Evolutionary conservation across 2,888 invertebrate genomes (phyloP).

Genomic region (Parochlus steinenii): DNA sequence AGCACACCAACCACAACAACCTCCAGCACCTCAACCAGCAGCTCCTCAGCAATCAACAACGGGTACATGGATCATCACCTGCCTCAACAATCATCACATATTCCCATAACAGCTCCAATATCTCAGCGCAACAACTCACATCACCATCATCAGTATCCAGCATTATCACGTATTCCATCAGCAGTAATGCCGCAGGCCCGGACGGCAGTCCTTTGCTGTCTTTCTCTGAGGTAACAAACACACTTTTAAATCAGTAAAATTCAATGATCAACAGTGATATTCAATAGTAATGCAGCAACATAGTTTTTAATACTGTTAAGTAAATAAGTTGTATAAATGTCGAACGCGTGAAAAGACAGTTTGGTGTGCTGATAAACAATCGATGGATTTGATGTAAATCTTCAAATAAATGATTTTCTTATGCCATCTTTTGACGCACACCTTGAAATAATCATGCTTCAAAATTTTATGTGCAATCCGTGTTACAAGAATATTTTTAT

Average conservation of each 20-base stretch:
- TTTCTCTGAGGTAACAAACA: constrained; percentile 64
- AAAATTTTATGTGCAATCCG: too few species aligned
- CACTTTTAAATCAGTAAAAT: constrained; percentile 45
- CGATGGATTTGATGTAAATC: too few species aligned
- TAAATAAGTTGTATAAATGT: too few species aligned
- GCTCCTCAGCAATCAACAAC: constrained; percentile 20
- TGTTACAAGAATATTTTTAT: too few species aligned
- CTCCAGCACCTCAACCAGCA: constrained; percentile 19
- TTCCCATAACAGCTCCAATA: constrained; percentile 30
- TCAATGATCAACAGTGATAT: constrained; percentile 22
- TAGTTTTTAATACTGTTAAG: too few species aligned
- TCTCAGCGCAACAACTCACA: constrained; percentile 29
- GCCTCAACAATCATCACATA: constrained; percentile 24
- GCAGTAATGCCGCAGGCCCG: too few species aligned
- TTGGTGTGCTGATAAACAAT: too few species aligned
- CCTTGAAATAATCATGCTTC: too few species aligned
- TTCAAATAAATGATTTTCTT: too few species aligned
- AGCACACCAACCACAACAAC: constrained; percentile 17
- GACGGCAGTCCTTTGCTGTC: constrained; percentile 56
- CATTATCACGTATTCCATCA: constrained; percentile 34
- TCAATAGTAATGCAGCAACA: too few species aligned
- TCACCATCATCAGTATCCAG: constrained; percentile 33
- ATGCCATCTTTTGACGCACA: too few species aligned
- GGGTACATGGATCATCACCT: constrained; percentile 24
- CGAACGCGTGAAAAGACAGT: too few species aligned